Conservation (phyloP, 2,113 vertebrate genomes). For the Bubo blakistoni region DNA sequence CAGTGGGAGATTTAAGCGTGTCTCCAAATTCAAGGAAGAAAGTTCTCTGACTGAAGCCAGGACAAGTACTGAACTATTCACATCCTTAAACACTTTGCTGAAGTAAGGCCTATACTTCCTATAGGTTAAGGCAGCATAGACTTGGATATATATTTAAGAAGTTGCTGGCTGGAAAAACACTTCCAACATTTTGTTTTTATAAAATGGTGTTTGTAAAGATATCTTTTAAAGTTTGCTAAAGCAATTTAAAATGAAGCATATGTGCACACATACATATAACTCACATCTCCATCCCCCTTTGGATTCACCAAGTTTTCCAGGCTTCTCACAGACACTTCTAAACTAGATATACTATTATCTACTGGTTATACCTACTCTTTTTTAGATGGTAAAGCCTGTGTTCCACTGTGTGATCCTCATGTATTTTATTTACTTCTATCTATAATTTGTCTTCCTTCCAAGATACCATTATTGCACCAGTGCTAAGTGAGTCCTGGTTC, state of each 20-base stretch:
- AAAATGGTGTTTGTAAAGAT: not conserved
- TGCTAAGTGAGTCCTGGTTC: not conserved
- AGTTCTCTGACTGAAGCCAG: not conserved
- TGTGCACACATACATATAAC: accelerated
- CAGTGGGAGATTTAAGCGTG: accelerated
- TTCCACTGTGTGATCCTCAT: not conserved
- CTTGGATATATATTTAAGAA: not conserved
- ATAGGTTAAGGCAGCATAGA: not conserved
- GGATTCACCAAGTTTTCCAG: not conserved
- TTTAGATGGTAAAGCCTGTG: not conserved
- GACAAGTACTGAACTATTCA: not conserved
- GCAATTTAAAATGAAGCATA: not conserved
- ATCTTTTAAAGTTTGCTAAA: not conserved
- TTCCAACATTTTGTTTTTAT: not conserved
- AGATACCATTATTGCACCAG: not conserved
- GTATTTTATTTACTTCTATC: not conserved
- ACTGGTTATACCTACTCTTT: not conserved
- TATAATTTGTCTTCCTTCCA: not conserved
- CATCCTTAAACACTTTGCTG: not conserved
- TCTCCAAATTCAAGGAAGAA: not conserved
- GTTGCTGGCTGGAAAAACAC: not conserved
- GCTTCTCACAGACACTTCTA: not conserved
- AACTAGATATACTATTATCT: not conserved
- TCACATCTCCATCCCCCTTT: not conserved
- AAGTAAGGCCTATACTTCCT: not conserved